Base-by-base conservation (phyloP, 2,888 invertebrate genomes). In the Tenthredo scrophulariae region DNA sequence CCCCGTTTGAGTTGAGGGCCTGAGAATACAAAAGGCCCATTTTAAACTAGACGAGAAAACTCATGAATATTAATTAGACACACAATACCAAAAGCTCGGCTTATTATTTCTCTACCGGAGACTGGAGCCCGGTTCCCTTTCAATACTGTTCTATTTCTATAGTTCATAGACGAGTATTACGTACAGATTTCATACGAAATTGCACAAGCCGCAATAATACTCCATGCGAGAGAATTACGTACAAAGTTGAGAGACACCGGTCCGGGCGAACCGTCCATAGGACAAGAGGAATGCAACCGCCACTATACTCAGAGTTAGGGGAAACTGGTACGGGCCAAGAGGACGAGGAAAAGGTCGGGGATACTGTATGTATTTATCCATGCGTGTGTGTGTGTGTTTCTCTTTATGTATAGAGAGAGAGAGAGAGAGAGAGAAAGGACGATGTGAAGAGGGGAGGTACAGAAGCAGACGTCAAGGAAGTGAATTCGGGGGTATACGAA, bases 61-160 rank as follows among this genome's bases (percentile, higher is more conserved):
- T 80, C 80, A 80, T 80, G 80, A 80, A 80, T 80, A 80, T 80
- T 80, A 80, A 80, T 62, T 80, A 62, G 80, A 62, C 22, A 58
- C 29, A 62, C 15, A 22, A 62, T 58, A 67, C 62, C 40, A 62
- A 62, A 50, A 9, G 10, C 80, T 58, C 22, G 33, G 18, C 80
- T 80, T 80, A 79, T 79, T 37, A 40, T 62, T 26, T 62, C 26
- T 26, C 62, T 10, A 62, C 62, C 10, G 1, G n/a, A 50, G 50
- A n/a, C 54, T 54, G 3, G 13, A 46, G 15, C 46, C 0, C 15
- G 46, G n/a, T 7, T 54, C n/a, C n/a, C 54, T 54, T 54, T 54
- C 7, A 54, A 54, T 54, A 54, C n/a, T 54, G n/a, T 54, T 54
- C n/a, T 54, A 54, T 54, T 7, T 5, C 54, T 54, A n/a, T 54